Percentiles rank a stretch among this genome's conserved stretches.
phyloP scores from a whole-genome alignment of 2,797 vertebrate genomes.

The Pygocentrus nattereri region DNA sequence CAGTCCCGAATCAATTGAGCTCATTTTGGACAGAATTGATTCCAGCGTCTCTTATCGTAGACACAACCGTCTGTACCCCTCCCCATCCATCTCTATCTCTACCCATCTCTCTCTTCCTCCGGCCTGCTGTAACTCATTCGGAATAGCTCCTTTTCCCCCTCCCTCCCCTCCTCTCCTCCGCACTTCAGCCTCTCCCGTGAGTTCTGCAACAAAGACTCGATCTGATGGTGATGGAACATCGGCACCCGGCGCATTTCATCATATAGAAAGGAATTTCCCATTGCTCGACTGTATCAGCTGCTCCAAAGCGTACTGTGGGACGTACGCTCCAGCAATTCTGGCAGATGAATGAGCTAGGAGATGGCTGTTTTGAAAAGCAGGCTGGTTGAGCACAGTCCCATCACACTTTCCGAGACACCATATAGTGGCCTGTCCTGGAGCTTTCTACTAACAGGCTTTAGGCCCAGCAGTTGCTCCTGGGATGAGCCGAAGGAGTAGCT shows the following conservation, averaged over 20 bases:
- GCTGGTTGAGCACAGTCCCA: conserved; percentile 1
- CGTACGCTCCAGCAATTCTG: not conserved
- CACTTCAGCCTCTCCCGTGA: conserved; percentile 46
- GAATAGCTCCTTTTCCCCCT: conserved; percentile 18
- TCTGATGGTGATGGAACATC: conserved; percentile 70
- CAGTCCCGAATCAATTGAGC: conserved; percentile 72
- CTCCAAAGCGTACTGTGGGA: not conserved
- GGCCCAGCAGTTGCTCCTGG: not conserved
- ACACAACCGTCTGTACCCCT: conserved; percentile 58
- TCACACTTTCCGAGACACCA: conserved; percentile 26
- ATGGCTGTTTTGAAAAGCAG: conserved; percentile 8
- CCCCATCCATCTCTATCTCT: conserved; percentile 50
- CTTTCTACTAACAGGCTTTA: conserved; percentile 20
- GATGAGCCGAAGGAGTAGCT: conserved; percentile 51
- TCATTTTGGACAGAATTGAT: conserved; percentile 77
- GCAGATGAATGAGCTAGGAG: not conserved
- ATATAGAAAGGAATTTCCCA: conserved; percentile 58
- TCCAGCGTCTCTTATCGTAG: conserved; percentile 68
- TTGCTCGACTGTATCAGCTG: conserved; percentile 1
- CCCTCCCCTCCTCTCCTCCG: not conserved
- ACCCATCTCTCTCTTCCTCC: conserved; percentile 45
- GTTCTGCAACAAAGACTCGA: conserved; percentile 68
- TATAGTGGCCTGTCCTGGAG: conserved; percentile 38
- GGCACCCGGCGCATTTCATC: conserved; percentile 54
- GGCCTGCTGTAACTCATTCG: conserved; percentile 44